Base-by-base conservation (phyloP, 2,888 invertebrate genomes). In the Cantharis rustica region DNA sequence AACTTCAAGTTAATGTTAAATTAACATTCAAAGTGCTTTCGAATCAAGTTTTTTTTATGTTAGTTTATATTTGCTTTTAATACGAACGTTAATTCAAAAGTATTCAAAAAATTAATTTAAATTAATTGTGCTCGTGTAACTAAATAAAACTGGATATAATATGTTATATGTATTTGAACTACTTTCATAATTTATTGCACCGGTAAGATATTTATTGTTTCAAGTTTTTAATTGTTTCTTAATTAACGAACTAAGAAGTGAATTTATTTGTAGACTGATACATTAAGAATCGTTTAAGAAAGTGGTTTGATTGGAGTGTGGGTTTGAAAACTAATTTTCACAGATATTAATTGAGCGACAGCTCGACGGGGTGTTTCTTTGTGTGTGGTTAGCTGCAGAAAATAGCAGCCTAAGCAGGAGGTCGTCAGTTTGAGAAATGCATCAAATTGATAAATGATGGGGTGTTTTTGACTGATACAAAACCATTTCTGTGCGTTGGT, bases 391-490 rank as follows among this genome's bases (percentile, higher is more conserved):
- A 70, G 72, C 69, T 71, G 70, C 31, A 74, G 78, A 76, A 72
- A 79, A 74, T 75, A 76, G 76, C 73, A 74, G 74, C 75, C 66
- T 76, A 78, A 77, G 81, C 80, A 79, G 83, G 82, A 82, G 82
- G 84, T 77, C 79, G 83, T 83, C 84, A 84, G 83, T 79, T 82
- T 81, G 84, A 84, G 84, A 85, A 85, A 85, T 85, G 85, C 84
- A 83, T 84, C 83, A 79, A 85, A 85, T 85, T 87, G 87, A 87
- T 86, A 86, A 86, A 87, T 86, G 86, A 82, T 82, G 79, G 83
- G 85, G 84, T 86, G 86, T 83, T 84, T 83, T 84, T 84, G 86
- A 86, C 85, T 86, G 85, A 86, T 86, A 85, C 84, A 85, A 82
- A 83, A 82, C 84, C 84, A 83, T 84, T 84, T 70, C 82, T 80